These are phyloP conservation scores for Ooceraea biroi DNA, from an alignment of 1,140 invertebrate genomes.

Conservation along the genomic window DNA sequence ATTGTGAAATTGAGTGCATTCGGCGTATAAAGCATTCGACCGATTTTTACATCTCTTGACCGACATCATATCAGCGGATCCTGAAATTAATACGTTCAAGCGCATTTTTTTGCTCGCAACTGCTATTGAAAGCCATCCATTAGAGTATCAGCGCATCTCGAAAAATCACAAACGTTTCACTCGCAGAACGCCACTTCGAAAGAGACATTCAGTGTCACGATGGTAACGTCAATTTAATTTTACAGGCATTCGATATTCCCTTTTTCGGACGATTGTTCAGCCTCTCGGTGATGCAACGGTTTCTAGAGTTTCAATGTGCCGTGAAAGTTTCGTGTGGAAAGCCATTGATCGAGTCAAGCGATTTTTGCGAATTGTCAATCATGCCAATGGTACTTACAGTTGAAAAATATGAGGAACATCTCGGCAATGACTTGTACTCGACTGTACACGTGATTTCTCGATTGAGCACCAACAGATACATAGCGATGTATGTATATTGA, in stretches of 20 bases:
- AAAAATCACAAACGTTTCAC: slow-evolving; percentile 58
- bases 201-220: slow-evolving; percentile 46
- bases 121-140: slow-evolving; percentile 45
- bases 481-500: no score
- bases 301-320: neutral
- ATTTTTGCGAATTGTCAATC: slow-evolving; percentile 18
- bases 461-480: neutral
- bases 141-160: slow-evolving; percentile 45
- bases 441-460: slow-evolving; percentile 22
- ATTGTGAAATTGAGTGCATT: slow-evolving; percentile 19
- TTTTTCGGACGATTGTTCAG: slow-evolving; percentile 39
- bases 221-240: slow-evolving; percentile 48
- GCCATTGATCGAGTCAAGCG: neutral
- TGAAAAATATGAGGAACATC: neutral
- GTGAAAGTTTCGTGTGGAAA: neutral
- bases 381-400: neutral
- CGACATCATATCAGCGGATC: slow-evolving; percentile 25
- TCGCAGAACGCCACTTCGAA: slow-evolving; percentile 20
- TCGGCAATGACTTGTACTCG: neutral
- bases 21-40: slow-evolving; percentile 11
- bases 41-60: slow-evolving; percentile 37
- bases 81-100: slow-evolving; percentile 19
- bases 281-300: neutral
- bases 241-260: slow-evolving; percentile 28
- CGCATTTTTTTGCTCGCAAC: slow-evolving; percentile 18